phyloP scores from a whole-genome alignment of 1,140 invertebrate species.

The Atopsyche davidsoni region DNA sequence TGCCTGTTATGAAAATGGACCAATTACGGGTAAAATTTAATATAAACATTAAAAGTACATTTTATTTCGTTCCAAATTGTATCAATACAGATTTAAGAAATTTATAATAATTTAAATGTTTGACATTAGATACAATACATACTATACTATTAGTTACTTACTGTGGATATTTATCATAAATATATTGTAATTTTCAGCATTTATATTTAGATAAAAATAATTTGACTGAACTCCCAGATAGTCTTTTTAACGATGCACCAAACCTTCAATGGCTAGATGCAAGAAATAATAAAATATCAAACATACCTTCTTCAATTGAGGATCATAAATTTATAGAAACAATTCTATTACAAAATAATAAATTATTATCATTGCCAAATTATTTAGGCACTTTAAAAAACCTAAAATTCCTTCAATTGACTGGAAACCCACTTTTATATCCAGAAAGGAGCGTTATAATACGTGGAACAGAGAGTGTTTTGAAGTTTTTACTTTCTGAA shows the following conservation, averaged over 20 bases:
- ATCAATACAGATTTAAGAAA: too few species aligned
- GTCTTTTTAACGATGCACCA: constrained; percentile 46
- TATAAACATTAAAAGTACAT: not conserved
- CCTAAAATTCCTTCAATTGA: constrained; percentile 49
- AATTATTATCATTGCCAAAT: constrained; percentile 46
- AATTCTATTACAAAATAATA: constrained; percentile 52
- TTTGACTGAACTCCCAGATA: constrained; percentile 42
- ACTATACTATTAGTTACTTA: not conserved
- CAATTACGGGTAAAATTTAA: constrained; percentile 7
- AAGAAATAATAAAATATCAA: constrained; percentile 49
- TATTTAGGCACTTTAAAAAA: constrained; percentile 48
- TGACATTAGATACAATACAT: not conserved
- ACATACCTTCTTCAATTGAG: constrained; percentile 46
- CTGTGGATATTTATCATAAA: not conserved
- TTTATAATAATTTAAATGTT: not conserved
- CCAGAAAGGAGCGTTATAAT: constrained; percentile 45
- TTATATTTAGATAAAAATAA: constrained; percentile 53
- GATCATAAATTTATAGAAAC: constrained; percentile 49
- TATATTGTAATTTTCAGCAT: constrained; percentile 37
- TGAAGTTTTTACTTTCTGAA: constrained; percentile 45
- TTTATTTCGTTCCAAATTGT: not conserved
- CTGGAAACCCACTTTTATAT: constrained; percentile 47
- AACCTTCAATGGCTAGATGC: constrained; percentile 52
- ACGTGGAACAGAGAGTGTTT: constrained; percentile 39
- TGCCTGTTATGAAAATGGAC: constrained; percentile 1